These are phyloP conservation scores for Anhinga rufa DNA, from an alignment of 2,113 vertebrate genomes.

Conservation along the genomic window DNA sequence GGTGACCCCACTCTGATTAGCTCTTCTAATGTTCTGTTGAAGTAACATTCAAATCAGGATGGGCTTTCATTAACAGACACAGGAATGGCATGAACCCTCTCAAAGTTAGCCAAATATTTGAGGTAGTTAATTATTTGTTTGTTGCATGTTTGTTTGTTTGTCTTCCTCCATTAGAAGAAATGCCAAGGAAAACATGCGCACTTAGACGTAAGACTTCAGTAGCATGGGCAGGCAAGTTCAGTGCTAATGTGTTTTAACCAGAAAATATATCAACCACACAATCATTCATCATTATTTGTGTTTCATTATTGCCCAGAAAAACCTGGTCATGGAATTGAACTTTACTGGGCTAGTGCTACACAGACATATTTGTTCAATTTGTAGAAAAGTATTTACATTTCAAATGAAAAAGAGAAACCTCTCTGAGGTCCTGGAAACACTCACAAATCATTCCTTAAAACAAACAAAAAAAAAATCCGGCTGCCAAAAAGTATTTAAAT, in stretches of 20 bases:
- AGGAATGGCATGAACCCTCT: neutral
- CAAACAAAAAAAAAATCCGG: neutral
- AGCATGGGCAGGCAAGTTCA: neutral
- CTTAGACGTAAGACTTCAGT: neutral
- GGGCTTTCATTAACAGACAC: neutral
- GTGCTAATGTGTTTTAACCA: neutral
- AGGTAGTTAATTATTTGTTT: neutral
- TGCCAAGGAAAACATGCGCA: neutral
- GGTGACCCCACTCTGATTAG: neutral
- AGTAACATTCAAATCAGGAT: neutral
- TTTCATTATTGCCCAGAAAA: neutral
- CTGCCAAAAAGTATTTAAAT: neutral
- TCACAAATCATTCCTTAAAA: neutral
- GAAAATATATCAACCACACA: neutral
- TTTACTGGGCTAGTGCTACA: neutral
- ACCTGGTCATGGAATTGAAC: neutral
- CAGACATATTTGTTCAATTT: neutral
- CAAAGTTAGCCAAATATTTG: neutral
- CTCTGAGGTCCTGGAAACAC: neutral
- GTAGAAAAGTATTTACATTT: constrained; percentile 20
- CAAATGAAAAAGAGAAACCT: neutral
- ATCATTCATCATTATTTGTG: neutral
- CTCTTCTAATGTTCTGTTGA: neutral
- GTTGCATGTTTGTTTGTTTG: neutral
- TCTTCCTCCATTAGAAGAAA: neutral